phyloP scores from a whole-genome alignment of 2,888 invertebrate genomes.

The Acrocera orbiculus region DNA sequence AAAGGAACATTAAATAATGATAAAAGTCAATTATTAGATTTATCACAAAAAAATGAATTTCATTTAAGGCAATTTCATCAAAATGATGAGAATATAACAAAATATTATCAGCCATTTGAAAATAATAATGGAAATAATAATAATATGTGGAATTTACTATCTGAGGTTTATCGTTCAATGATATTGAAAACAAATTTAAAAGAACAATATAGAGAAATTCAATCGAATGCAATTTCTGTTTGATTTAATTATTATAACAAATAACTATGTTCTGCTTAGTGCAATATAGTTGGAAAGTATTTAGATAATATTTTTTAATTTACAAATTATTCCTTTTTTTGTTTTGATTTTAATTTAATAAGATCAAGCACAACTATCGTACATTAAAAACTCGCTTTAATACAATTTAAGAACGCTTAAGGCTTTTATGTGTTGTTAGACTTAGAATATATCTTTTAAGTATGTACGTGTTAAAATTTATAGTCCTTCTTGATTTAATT shows the following conservation, averaged over 20 bases:
- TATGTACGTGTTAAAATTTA: too few relatives aligned
- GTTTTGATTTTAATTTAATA: background rate
- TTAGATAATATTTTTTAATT: background rate
- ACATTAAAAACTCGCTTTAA: too few relatives aligned
- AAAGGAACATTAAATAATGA: too few relatives aligned
- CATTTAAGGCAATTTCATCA: conserved; percentile 6
- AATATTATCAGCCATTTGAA: background rate
- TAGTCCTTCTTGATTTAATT: too few relatives aligned
- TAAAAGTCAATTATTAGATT: too few relatives aligned
- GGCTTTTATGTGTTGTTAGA: too few relatives aligned
- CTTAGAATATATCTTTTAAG: too few relatives aligned
- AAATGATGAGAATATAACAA: background rate
- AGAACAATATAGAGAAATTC: conserved; percentile 22
- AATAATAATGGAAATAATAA: background rate
- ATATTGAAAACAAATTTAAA: conserved; percentile 20
- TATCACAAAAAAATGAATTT: background rate
- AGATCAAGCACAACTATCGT: too few relatives aligned
- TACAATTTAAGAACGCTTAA: too few relatives aligned
- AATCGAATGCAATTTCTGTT: conserved; percentile 27
- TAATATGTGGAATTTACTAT: conserved; percentile 26
- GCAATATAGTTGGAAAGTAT: background rate
- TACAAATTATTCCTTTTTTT: background rate
- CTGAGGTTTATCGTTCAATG: conserved; percentile 30
- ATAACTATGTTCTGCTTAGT: too few relatives aligned
- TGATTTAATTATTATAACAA: conserved; percentile 10